Evolutionary conservation across 2,797 vertebrate species (phyloP).

Genomic region (Leptodactylus fallax): DNA sequence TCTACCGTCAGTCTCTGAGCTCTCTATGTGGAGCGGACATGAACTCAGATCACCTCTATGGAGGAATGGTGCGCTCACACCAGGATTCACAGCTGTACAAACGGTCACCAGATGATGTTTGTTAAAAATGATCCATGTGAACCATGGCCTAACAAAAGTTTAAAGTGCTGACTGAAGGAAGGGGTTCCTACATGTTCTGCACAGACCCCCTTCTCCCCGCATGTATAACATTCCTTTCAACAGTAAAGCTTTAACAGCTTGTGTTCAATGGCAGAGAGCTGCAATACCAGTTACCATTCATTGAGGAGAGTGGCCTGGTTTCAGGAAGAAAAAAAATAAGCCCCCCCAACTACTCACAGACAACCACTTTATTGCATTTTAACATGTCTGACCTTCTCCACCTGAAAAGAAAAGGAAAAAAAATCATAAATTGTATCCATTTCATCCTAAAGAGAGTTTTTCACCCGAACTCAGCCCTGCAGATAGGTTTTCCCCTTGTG

Average conservation of each 20-base stretch:
- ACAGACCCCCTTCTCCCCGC: not conserved
- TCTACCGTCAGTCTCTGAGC: not conserved
- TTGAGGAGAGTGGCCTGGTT: not conserved
- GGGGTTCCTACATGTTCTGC: not conserved
- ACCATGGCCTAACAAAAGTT: not conserved
- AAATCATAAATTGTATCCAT: too few species aligned
- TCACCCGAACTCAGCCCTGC: too few species aligned
- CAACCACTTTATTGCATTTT: too few species aligned
- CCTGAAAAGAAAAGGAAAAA: too few species aligned
- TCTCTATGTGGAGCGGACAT: not conserved
- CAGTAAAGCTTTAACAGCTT: too few species aligned
- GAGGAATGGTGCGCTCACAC: not conserved
- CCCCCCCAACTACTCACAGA: too few species aligned
- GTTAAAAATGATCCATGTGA: not conserved
- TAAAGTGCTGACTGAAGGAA: not conserved
- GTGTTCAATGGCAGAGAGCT: too few species aligned
- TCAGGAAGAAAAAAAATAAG: not conserved
- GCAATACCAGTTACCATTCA: not conserved
- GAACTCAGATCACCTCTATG: conserved; percentile 3
- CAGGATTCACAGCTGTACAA: conserved; percentile 18
- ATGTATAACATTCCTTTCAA: not conserved
- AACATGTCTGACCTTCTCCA: too few species aligned
- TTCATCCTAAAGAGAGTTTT: too few species aligned
- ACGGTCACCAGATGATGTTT: not conserved
- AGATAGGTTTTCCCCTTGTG: too few species aligned